Evolutionary conservation across 1,140 invertebrate genomes (phyloP).

Genomic region (Bombus polaris): DNA sequence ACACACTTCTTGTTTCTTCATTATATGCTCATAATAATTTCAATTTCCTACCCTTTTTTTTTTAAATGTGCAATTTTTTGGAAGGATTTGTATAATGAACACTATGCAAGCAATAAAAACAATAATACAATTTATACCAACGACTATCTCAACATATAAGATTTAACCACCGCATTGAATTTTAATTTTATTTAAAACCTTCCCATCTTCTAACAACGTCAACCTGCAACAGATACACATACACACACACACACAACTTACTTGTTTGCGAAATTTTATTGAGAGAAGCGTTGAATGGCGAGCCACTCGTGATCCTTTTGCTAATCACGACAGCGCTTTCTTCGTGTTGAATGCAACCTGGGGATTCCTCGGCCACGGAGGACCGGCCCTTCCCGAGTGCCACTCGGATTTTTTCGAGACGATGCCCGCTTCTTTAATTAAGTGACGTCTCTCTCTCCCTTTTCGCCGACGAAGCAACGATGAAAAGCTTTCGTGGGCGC

Average conservation of each 20-base stretch:
- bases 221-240: background rate
- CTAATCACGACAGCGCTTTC: conserved; percentile 48
- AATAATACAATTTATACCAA: background rate
- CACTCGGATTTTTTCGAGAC: conserved; percentile 63
- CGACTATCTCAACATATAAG: background rate
- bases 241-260: background rate
- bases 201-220: background rate
- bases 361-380: conserved; percentile 44
- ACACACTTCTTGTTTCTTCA: background rate
- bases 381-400: conserved; percentile 47
- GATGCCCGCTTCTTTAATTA: conserved; percentile 65
- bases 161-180: background rate
- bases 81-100: background rate
- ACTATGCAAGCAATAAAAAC: background rate
- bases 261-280: conserved; percentile 13
- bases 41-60: background rate
- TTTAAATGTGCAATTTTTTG: background rate
- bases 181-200: background rate
- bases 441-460: conserved; percentile 61
- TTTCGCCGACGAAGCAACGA: conserved; percentile 23
- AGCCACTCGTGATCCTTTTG: background rate
- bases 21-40: too few species aligned
- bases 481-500: conserved; percentile 48
- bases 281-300: conserved; percentile 9
- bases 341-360: conserved; percentile 51